Conservation (phyloP, 2,113 vertebrate genomes). For the Gymnarchus niloticus region DNA sequence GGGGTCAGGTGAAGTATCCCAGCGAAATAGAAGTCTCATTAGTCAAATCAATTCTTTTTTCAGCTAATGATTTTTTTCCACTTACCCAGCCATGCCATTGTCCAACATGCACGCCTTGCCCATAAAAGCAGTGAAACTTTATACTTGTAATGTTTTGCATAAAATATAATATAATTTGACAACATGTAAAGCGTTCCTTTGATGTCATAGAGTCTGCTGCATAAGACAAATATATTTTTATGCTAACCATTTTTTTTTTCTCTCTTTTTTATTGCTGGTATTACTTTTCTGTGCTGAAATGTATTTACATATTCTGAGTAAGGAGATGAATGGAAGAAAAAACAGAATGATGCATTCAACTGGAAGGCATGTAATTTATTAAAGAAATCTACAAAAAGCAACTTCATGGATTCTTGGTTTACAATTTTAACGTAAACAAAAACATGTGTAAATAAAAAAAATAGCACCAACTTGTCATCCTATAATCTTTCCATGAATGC, state of each 20-base stretch:
- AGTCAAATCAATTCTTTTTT: conserved; percentile 61
- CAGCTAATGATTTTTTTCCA: conserved; percentile 63
- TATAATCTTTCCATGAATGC: neutral
- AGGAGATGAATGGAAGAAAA: conserved; percentile 24
- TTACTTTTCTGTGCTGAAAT: conserved; percentile 49
- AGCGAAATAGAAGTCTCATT: conserved; percentile 70
- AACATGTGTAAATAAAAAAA: conserved; percentile 35
- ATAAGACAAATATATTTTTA: conserved; percentile 47
- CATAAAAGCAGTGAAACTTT: conserved; percentile 33
- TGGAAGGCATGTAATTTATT: conserved; percentile 49
- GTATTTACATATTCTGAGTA: conserved; percentile 46
- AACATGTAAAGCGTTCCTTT: conserved; percentile 60
- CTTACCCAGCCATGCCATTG: conserved; percentile 48
- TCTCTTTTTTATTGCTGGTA: conserved; percentile 39
- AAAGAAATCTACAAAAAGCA: conserved; percentile 49
- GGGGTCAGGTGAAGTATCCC: conserved; percentile 68
- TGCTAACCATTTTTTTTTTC: conserved; percentile 33
- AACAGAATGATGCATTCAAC: conserved; percentile 38
- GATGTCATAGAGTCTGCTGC: conserved; percentile 54
- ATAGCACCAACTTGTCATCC: neutral
- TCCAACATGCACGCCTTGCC: conserved; percentile 32
- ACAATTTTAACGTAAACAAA: conserved; percentile 37
- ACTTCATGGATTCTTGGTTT: conserved; percentile 38
- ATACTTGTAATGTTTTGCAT: conserved; percentile 53
- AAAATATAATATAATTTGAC: conserved; percentile 53